Conservation (phyloP, 2,797 vertebrate genomes). For the Pyrocephalus nanus region DNA sequence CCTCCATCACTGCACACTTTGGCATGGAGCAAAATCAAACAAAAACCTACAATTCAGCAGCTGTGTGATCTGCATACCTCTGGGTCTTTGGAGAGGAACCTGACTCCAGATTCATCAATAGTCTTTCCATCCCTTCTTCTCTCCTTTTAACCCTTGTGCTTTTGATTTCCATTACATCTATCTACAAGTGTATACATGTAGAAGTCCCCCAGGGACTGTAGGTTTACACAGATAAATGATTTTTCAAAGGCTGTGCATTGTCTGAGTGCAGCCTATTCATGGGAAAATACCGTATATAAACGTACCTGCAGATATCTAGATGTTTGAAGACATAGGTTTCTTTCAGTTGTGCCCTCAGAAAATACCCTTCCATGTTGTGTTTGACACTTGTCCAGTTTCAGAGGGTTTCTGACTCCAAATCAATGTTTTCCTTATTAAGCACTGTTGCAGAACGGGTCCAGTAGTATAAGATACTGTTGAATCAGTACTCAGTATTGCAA, state of each 20-base stretch:
- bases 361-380: neutral
- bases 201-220: neutral
- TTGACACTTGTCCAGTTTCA: neutral
- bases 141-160: neutral
- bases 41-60: neutral
- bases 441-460: neutral
- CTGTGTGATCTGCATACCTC: accelerated
- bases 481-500: neutral
- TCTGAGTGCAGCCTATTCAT: neutral
- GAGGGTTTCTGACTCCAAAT: neutral
- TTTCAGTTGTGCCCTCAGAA: neutral
- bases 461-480: neutral
- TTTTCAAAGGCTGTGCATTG: neutral
- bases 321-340: neutral
- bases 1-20: neutral
- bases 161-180: neutral
- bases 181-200: neutral
- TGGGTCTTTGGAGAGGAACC: neutral
- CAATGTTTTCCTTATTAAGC: neutral
- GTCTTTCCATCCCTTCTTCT: neutral
- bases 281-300: neutral
- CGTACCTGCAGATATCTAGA: neutral
- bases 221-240: neutral
- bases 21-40: neutral
- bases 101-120: neutral